phyloP scores from a whole-genome alignment of 2,113 vertebrate genomes.

The Leptosomus discolor region DNA sequence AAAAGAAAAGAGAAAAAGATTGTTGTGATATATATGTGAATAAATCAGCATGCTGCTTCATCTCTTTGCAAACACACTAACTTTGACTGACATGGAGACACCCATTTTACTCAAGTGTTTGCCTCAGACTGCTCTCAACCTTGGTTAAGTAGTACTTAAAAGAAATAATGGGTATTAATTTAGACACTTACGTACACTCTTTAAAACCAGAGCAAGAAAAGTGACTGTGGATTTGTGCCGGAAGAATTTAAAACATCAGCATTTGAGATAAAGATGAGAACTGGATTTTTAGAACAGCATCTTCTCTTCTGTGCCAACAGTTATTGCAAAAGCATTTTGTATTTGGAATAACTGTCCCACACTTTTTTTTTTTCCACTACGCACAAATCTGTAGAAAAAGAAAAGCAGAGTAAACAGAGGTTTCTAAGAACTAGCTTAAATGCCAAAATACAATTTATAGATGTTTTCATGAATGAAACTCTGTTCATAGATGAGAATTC shows the following conservation, averaged over 20 bases:
- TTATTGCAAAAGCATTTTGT: not conserved
- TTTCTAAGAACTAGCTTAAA: not conserved
- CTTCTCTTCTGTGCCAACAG: not conserved
- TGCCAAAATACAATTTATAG: not conserved
- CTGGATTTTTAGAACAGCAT: not conserved
- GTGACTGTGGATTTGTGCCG: not conserved
- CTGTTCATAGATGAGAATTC: not conserved
- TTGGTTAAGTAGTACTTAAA: conserved; percentile 17
- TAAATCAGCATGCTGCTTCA: not conserved
- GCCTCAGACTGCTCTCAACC: not conserved
- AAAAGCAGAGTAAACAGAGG: not conserved
- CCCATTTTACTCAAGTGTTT: conserved; percentile 29
- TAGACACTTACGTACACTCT: not conserved
- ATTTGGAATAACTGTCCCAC: not conserved
- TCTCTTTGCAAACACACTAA: conserved; percentile 11
- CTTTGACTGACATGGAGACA: conserved; percentile 6
- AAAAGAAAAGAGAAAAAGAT: not conserved
- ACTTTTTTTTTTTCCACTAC: not conserved
- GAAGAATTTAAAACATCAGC: not conserved
- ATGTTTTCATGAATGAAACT: not conserved
- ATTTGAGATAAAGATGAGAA: not conserved
- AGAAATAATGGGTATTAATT: conserved; percentile 33
- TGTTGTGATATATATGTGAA: not conserved
- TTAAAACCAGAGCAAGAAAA: not conserved
- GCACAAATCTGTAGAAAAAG: not conserved